A percentile compares a stretch with the other conserved stretches of the same genome.
Conservation (phyloP, 2,797 vertebrate species). For the Sebastes nivosus region DNA sequence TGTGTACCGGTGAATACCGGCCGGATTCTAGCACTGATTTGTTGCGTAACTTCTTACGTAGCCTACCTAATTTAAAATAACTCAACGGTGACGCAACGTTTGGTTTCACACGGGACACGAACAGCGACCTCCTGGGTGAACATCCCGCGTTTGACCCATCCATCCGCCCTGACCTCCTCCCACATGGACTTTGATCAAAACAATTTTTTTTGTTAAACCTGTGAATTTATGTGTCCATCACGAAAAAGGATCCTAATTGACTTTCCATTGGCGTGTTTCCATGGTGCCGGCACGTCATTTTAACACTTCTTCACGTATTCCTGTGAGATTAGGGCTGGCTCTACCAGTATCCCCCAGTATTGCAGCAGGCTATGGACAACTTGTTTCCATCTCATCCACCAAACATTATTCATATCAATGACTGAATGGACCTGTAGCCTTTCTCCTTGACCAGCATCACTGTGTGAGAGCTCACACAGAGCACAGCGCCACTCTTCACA, state of each 20-base stretch:
- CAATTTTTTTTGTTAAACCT: background rate
- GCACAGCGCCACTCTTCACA: conserved; percentile 39
- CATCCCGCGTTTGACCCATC: background rate
- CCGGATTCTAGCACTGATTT: no score
- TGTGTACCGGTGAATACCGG: no score
- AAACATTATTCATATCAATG: conserved; percentile 11
- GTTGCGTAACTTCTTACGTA: background rate
- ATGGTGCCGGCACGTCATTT: background rate
- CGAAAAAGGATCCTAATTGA: background rate
- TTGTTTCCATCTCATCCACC: background rate
- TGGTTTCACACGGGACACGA: background rate
- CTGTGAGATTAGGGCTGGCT: background rate
- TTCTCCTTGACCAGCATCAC: conserved; percentile 54
- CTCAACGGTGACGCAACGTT: background rate
- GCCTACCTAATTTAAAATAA: background rate
- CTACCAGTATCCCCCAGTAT: background rate
- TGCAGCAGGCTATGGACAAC: background rate
- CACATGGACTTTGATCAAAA: background rate
- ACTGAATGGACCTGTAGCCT: conserved; percentile 14
- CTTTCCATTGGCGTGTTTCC: background rate
- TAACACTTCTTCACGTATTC: background rate
- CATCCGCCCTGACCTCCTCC: background rate
- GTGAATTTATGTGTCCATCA: background rate
- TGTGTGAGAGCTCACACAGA: conserved; percentile 40
- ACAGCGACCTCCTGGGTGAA: background rate